phyloP scores from a whole-genome alignment of 2,888 invertebrate species.

The Macroteleia sp. region DNA sequence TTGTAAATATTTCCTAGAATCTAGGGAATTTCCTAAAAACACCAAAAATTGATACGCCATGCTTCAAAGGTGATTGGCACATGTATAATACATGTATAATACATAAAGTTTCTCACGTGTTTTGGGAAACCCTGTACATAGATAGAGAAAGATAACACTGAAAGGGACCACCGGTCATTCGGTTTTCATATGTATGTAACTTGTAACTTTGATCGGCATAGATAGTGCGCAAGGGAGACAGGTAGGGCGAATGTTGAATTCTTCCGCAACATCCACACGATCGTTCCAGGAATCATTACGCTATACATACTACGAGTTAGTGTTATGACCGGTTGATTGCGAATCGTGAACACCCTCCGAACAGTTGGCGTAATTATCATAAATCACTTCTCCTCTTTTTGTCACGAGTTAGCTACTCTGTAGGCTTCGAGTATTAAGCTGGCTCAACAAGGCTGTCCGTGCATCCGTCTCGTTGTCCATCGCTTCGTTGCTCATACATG shows the following conservation, averaged over 20 bases:
- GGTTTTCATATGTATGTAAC: constrained; percentile 27
- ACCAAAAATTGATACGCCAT: no score
- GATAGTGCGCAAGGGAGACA: constrained; percentile 30
- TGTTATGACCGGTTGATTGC: constrained; percentile 72
- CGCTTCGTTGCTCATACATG: constrained; percentile 68
- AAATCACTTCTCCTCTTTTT: constrained; percentile 72
- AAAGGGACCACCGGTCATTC: no score
- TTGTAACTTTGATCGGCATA: constrained; percentile 40
- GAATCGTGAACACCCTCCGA: constrained; percentile 71
- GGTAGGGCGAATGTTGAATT: constrained; percentile 43
- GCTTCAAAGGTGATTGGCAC: no score
- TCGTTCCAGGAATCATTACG: constrained; percentile 76
- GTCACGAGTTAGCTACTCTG: constrained; percentile 62
- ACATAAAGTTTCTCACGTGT: no score
- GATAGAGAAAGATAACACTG: no score
- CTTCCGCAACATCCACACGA: constrained; percentile 51
- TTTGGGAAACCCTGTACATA: no score
- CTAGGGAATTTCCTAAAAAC: no score
- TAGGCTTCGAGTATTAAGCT: constrained; percentile 61
- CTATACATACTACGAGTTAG: constrained; percentile 58
- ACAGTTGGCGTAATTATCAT: constrained; percentile 78
- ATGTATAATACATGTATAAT: no score
- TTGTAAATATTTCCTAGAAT: constrained; percentile 21
- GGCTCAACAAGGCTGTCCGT: constrained; percentile 58
- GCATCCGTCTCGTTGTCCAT: constrained; percentile 65